Evolutionary conservation across 2,888 invertebrate species (phyloP).

Genomic region (Ormia ochracea): DNA sequence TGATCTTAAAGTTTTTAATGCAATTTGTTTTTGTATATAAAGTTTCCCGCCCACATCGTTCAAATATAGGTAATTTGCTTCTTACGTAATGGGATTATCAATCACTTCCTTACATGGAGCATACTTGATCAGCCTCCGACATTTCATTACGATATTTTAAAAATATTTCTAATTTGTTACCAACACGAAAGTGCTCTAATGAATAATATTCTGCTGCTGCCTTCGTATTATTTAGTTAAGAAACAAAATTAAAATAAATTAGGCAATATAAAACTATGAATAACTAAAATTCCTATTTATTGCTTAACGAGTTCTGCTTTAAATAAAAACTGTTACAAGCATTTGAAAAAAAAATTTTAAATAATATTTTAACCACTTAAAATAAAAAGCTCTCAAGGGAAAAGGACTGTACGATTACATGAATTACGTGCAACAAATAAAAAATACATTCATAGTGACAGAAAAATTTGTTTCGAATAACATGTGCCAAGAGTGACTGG

Average conservation of each 20-base stretch:
- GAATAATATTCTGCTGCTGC: constrained; percentile 2
- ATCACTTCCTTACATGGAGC: no score
- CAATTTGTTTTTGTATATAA: no score
- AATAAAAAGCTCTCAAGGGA: neutral
- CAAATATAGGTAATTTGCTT: no score
- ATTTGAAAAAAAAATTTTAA: constrained; percentile 11
- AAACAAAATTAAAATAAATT: neutral
- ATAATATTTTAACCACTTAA: neutral
- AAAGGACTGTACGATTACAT: constrained; percentile 32
- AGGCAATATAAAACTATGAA: neutral
- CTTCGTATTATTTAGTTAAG: neutral
- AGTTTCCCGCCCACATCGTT: no score
- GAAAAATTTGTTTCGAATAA: constrained; percentile 11
- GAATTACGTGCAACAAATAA: neutral
- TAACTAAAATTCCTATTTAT: constrained; percentile 4
- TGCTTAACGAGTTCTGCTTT: neutral
- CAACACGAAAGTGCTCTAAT: no score
- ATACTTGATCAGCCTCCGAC: no score
- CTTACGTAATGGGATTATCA: no score
- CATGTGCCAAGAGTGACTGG: neutral
- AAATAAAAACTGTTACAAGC: neutral
- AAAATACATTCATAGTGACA: neutral
- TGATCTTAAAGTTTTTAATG: no score
- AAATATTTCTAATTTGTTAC: no score
- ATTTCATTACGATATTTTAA: no score